Percentiles rank a stretch among this genome's conserved stretches.
phyloP scores from a whole-genome alignment of 2,888 invertebrate genomes.

The Heliconius cydno region DNA sequence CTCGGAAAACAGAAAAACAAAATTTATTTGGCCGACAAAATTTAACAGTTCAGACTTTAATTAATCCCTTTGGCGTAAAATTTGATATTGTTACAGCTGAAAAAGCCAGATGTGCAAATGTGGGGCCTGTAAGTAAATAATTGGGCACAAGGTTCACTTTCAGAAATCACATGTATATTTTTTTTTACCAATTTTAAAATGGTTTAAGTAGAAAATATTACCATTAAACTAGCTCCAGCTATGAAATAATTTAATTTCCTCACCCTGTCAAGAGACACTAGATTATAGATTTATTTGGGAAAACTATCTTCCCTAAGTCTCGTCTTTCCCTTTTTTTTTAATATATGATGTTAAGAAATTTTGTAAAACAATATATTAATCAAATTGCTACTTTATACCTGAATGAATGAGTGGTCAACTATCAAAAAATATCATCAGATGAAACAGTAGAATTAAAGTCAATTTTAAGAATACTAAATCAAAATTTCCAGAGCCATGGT shows the following conservation, averaged over 20 bases:
- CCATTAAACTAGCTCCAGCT: no score
- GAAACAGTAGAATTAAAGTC: neutral
- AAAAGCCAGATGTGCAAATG: constrained; percentile 81
- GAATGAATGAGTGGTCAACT: no score
- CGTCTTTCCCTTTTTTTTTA: neutral
- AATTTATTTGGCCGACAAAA: constrained; percentile 81
- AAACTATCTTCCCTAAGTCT: neutral
- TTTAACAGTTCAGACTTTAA: constrained; percentile 81
- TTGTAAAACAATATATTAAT: no score
- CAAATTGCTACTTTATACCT: neutral
- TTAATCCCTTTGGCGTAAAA: constrained; percentile 81
- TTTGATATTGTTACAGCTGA: constrained; percentile 81
- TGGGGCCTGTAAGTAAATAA: constrained; percentile 73
- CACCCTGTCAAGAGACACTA: neutral
- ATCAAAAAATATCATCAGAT: neutral
- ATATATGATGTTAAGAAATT: neutral
- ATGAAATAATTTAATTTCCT: neutral
- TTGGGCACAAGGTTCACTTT: neutral
- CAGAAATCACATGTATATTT: neutral
- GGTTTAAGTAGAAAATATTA: neutral
- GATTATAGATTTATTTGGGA: neutral
- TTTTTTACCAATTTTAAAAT: neutral
- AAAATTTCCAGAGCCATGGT: constrained; percentile 73
- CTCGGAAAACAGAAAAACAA: constrained; percentile 72
- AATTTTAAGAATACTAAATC: neutral